These are phyloP conservation scores for Hetaerina americana DNA, from an alignment of 1,140 invertebrate species.

Conservation along the genomic window DNA sequence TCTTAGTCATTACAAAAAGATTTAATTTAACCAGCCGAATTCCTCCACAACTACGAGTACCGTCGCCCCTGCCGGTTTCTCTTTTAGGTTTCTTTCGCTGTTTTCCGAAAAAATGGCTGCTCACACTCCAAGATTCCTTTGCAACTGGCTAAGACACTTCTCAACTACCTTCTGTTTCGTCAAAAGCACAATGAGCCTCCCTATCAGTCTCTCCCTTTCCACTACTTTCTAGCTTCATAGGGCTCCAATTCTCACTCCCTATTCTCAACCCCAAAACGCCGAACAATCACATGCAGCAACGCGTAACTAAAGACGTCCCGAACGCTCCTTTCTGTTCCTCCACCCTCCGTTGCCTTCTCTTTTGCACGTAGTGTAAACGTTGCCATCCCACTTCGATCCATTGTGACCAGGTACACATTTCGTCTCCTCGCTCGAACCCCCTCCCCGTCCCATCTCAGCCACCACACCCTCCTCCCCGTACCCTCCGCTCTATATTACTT, in stretches of 20 bases:
- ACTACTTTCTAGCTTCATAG: not conserved
- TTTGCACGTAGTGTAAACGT: not conserved
- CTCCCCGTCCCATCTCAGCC: not conserved
- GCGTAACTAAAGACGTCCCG: not conserved
- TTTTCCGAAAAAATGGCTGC: no score
- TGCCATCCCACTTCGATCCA: not conserved
- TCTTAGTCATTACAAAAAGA: no score
- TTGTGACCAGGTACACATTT: not conserved
- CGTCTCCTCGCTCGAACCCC: not conserved
- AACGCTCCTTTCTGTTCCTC: not conserved
- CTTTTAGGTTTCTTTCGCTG: no score
- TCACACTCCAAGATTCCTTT: no score
- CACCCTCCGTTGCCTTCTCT: no score
- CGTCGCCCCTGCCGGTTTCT: no score
- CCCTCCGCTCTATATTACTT: not conserved
- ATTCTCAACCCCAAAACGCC: not conserved
- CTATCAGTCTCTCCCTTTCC: not conserved
- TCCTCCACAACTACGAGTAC: no score
- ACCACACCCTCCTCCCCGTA: no score
- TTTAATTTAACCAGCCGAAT: no score
- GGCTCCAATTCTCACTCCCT: not conserved
- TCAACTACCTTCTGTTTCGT: no score
- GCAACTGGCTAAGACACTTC: no score
- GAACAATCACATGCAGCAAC: not conserved
- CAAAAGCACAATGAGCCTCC: no score